Evolutionary conservation across 2,113 vertebrate genomes (phyloP).

Genomic region (Heterotilapia buettikoferi): DNA sequence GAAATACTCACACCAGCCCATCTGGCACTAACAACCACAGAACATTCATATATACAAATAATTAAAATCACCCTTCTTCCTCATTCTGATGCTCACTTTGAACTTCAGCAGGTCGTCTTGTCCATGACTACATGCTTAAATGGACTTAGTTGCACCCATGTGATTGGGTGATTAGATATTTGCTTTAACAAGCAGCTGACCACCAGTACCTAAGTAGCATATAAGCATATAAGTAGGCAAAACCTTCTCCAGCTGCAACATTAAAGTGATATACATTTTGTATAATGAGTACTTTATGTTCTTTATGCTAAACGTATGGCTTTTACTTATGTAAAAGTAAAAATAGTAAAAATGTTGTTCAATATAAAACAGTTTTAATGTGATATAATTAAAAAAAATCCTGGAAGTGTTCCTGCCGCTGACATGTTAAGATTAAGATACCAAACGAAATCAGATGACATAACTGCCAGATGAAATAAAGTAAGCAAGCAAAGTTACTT

Average conservation of each 20-base stretch:
- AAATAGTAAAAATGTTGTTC: background rate
- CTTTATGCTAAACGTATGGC: background rate
- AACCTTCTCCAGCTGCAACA: background rate
- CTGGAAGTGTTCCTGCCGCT: background rate
- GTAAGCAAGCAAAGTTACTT: background rate
- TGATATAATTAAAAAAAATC: rapidly evolving
- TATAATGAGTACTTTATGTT: background rate
- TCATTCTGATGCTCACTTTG: background rate
- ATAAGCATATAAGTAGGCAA: background rate
- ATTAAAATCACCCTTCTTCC: background rate
- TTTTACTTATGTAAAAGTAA: background rate
- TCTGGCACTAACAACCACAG: background rate
- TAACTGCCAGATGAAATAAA: background rate
- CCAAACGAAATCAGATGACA: background rate
- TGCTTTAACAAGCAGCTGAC: background rate
- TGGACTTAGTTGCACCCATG: background rate
- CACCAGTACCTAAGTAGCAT: background rate
- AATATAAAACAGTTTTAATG: background rate
- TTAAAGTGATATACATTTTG: background rate
- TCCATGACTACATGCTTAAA: background rate
- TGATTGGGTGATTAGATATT: background rate
- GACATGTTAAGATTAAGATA: background rate
- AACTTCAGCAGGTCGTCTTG: background rate
- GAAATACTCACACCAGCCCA: background rate
- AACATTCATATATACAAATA: background rate